Base-by-base conservation (phyloP, 2,888 invertebrate genomes). In the Melikaiella ostensackeni region DNA sequence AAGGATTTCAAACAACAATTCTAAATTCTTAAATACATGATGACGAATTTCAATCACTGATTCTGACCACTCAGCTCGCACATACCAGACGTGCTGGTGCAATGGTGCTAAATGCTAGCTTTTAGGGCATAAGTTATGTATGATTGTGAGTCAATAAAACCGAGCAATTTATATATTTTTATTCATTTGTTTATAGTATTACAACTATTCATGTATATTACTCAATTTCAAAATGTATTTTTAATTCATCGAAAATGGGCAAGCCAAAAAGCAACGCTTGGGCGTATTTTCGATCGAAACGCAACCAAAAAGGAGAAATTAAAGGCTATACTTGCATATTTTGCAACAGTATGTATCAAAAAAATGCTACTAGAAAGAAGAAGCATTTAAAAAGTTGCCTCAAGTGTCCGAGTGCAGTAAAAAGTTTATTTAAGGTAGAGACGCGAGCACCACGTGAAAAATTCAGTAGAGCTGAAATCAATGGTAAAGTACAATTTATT, bases 311-410 rank as follows among this genome's bases (percentile, higher is more conserved):
- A 30, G n/a, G n/a, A 62, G 19, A 62, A 27, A 8, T 62, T 30
- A 35, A 63, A 63, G 33, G 33, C n/a, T 63, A 63, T 21, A n/a
- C 35, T 3, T 35, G 63, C 33, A 63, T 63, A 63, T 63, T 63
- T 35, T 63, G 63, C 35, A 21, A 63, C n/a, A 63, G 6, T 63
- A 33, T 19, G 11, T 35, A 63, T n/a, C 33, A 7, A 63, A 35
- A 62, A 63, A 63, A 63, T 63, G 9, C 63, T 35, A 35, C 63
- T 3, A 63, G 63, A 63, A 30, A 35, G 19, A 63, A 63, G n/a
- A 63, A 63, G 33, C 35, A 63, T 63, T 63, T 63, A 63, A 1
- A 63, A 35, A 63, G n/a, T 33, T 63, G 21, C 35, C 4, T n/a
- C 9, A 63, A 63, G 16, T 63, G 62, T 63, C 35, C 62, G 9